These are phyloP conservation scores for Sycophila texana DNA, from an alignment of 2,888 invertebrate genomes.

Conservation along the genomic window DNA sequence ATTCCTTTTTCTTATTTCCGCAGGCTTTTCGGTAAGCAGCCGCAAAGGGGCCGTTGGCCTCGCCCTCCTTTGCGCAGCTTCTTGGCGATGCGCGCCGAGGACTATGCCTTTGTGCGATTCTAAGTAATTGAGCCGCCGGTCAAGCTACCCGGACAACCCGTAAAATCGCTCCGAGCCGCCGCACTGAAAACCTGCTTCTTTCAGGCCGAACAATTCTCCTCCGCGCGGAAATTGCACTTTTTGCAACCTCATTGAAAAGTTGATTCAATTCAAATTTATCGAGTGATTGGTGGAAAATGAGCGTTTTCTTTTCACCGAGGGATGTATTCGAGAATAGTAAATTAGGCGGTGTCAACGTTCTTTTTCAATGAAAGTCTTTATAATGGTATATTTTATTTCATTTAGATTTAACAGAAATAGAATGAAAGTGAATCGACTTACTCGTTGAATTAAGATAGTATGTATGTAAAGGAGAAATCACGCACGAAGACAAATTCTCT, in stretches of 20 bases:
- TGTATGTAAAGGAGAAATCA: no score
- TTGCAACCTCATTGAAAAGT: neutral
- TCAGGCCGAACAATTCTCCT: neutral
- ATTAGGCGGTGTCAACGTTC: no score
- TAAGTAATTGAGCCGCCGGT: conserved; percentile 34
- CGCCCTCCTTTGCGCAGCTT: neutral
- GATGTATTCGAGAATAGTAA: no score
- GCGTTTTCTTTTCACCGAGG: neutral
- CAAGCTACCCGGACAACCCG: neutral
- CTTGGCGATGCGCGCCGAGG: neutral
- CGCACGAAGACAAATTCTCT: no score
- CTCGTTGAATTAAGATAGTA: no score
- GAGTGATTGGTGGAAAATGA: neutral
- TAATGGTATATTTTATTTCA: neutral
- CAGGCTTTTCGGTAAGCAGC: conserved; percentile 1
- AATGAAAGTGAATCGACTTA: no score
- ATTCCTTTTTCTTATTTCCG: neutral
- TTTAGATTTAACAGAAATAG: no score
- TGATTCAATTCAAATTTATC: neutral
- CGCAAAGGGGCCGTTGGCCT: neutral
- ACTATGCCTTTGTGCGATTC: conserved; percentile 39
- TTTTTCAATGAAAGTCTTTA: neutral
- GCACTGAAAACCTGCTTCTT: neutral
- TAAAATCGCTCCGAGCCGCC: conserved; percentile 31
- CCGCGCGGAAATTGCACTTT: neutral